Conservation (phyloP, 2,797 vertebrate species). For the Meda fulgida region DNA sequence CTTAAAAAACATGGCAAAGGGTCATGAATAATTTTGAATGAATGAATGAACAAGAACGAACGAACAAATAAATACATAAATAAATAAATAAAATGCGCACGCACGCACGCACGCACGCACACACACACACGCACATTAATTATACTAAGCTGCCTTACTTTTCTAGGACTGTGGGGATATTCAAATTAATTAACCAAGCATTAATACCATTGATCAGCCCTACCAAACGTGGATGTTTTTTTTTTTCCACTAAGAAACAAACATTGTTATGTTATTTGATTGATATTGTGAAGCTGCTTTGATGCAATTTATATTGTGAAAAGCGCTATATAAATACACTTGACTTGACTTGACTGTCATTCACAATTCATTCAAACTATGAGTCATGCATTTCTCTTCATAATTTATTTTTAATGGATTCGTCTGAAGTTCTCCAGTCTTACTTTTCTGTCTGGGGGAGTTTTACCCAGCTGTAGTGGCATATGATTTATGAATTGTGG, state of each 20-base stretch:
- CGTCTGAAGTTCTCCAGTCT: background rate
- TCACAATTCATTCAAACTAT: conserved; percentile 16
- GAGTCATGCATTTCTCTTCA: background rate
- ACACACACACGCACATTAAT: background rate
- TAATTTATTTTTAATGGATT: conserved; percentile 25
- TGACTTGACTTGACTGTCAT: no score
- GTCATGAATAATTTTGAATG: background rate
- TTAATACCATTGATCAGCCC: no score
- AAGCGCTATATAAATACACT: no score
- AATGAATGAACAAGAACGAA: background rate
- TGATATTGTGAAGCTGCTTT: no score
- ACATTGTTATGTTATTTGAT: no score
- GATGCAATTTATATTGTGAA: no score
- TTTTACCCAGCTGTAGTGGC: conserved; percentile 6
- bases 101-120: no score
- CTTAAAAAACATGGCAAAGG: background rate
- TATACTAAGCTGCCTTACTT: background rate
- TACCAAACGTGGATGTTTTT: no score
- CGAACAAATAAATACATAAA: background rate
- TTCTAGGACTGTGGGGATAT: no score
- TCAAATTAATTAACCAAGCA: no score
- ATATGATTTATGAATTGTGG: conserved; percentile 38
- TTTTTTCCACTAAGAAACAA: no score
- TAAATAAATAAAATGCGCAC: background rate
- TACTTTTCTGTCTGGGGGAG: conserved; percentile 10